Evolutionary conservation across 2,797 vertebrate species (phyloP), one percentile per base, ranked within the genome.

Genomic region (Halcyon smyrnensis): DNA sequence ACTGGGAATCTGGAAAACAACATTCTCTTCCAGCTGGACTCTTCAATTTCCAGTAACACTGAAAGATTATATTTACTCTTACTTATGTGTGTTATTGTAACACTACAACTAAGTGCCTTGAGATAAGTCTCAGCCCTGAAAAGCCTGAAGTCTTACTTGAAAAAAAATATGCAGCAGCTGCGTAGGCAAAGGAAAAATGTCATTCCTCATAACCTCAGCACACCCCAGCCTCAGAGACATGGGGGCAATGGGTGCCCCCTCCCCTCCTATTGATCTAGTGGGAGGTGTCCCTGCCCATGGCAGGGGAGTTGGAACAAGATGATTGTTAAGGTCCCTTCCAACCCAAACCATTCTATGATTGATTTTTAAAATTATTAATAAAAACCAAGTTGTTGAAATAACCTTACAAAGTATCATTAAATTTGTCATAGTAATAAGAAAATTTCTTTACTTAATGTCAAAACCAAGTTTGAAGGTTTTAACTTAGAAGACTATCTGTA

Each of bases 171-270:
- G 41, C 12, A 71, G 5, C 6, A 17, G 53, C 14, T 5, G 10
- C 2, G 21, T 28, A 63, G 57, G 53, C 9, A 56, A 69, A 69
- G 37, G 17, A 28, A 84, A 57, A 67, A 63, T 16, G 28, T 11
- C n/a, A 48, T 54, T 82, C 48, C 32, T 54, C 8, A 24, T 23
- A 43, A 53, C 12, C 17, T 56, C 34, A 67, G 32, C 37, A 13
- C 21, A 32, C 16, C 8, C 7, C 56, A 69, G 70, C 48, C 50
- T 21, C 21, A 14, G 62, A 24, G 36, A 41, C 0, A 0, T 16
- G 34, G 25, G 14, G 28, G 12, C 27, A 50, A 12, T 0, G 7
- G 19, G 63, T 34, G 39, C 15, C 25, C 25, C 57, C 70, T 74
- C 25, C 34, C 5, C 32, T 53, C 23, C 21, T 14, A 28, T 6